phyloP scores from a whole-genome alignment of 1,140 invertebrate species.

The Drosophila auraria region DNA sequence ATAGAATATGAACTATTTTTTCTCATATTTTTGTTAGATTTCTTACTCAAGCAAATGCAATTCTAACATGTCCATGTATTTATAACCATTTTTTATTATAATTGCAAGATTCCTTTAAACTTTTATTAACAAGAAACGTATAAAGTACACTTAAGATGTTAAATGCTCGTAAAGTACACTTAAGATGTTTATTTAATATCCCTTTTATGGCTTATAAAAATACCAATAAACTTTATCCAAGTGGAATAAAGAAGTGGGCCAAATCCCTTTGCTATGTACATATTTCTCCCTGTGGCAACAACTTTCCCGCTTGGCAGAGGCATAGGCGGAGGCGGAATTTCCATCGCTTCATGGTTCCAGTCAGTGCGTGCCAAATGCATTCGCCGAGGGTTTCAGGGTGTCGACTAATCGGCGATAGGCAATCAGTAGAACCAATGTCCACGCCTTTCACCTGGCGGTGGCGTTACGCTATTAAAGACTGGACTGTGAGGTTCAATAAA shows the following conservation, averaged over 20 bases:
- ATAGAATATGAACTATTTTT: no score
- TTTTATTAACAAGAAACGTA: neutral
- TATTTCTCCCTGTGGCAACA: slow-evolving; percentile 46
- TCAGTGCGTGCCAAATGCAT: slow-evolving; percentile 38
- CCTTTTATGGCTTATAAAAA: slow-evolving; percentile 1
- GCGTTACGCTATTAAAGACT: slow-evolving; percentile 30
- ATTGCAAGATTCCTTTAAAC: neutral
- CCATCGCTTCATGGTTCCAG: slow-evolving; percentile 34
- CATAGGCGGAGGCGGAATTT: slow-evolving; percentile 33
- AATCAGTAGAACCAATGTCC: slow-evolving; percentile 33
- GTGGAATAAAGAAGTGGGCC: slow-evolving; percentile 3
- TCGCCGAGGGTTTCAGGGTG: slow-evolving; percentile 30
- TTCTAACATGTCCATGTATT: no score
- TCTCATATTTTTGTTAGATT: no score
- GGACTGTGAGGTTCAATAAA: slow-evolving; percentile 66
- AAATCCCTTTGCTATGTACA: neutral
- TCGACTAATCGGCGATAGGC: slow-evolving; percentile 57
- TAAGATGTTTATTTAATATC: neutral
- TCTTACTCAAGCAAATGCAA: no score
- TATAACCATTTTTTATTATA: neutral
- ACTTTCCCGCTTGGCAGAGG: slow-evolving; percentile 55
- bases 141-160: no score
- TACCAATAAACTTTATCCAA: neutral
- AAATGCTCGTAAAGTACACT: neutral
- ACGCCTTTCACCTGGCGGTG: slow-evolving; percentile 67